Percentiles rank a stretch among this genome's conserved stretches.
phyloP scores from a whole-genome alignment of 2,797 vertebrate species.

The Philypnodon macrostomus region DNA sequence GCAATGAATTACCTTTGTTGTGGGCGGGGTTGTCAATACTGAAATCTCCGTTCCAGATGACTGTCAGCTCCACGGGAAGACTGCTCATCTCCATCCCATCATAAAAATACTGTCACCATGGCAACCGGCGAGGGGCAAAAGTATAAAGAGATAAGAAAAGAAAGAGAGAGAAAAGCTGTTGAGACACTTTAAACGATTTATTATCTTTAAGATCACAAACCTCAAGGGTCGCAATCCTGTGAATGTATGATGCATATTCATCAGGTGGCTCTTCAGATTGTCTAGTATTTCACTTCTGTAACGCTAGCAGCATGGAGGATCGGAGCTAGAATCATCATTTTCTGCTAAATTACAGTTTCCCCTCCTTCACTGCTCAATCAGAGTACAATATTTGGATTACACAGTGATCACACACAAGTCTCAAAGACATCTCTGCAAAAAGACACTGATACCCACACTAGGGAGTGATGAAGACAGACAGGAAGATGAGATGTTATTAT shows the following conservation, averaged over 20 bases:
- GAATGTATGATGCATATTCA: constrained; percentile 32
- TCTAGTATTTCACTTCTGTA: constrained; percentile 40
- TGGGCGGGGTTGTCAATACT: constrained; percentile 96
- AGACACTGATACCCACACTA: constrained; percentile 33
- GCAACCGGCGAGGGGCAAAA: constrained; percentile 49
- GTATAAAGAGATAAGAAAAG: constrained; percentile 21
- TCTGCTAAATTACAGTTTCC: constrained; percentile 61
- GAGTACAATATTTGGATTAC: constrained; percentile 68
- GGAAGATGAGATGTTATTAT: constrained; percentile 68
- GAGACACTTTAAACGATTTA: constrained; percentile 40
- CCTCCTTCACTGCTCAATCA: constrained; percentile 57
- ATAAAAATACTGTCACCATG: constrained; percentile 87
- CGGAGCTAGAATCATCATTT: constrained; percentile 58
- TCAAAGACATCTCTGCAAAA: constrained; percentile 25
- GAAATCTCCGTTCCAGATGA: constrained; percentile 98
- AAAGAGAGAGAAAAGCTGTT: constrained; percentile 17
- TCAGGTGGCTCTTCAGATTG: constrained; percentile 50
- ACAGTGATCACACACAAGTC: constrained; percentile 55
- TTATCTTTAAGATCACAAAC: constrained; percentile 40
- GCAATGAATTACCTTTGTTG: constrained; percentile 86
- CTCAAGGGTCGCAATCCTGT: constrained; percentile 15
- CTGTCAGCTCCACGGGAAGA: constrained; percentile 92
- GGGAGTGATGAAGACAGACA: constrained; percentile 63
- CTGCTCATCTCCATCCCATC: constrained; percentile 98
- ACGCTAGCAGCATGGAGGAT: constrained; percentile 33